Base-by-base conservation (phyloP, 1,140 invertebrate genomes). In the Trialeurodes vaporariorum region DNA sequence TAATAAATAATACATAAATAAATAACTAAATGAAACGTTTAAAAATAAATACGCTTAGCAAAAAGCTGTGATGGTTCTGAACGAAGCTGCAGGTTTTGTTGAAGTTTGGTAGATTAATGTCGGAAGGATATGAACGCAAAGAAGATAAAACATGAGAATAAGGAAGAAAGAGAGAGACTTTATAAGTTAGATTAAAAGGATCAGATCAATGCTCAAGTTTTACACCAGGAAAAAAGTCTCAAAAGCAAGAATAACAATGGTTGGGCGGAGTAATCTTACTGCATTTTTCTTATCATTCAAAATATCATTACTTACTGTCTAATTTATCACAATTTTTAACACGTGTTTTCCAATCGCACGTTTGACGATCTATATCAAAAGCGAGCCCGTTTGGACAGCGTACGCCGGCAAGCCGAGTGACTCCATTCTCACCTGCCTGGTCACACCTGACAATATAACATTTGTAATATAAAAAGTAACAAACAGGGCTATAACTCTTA, bases 261-360 rank as follows among this genome's bases (percentile, higher is more conserved):
- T 49, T 17, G 34, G 34, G 34, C 34, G 34, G 34, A 49, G 34
- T 49, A 9, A 49, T 49, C 34, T 49, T 49, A 49, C 34, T 49
- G 34, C 34, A 17, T 49, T 49, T 49, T 5, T n/a, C n/a, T n/a
- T n/a, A n/a, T n/a, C 5, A 49, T 49, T 49, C 34, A 49, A 49
- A 17, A n/a, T n/a, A n/a, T 24, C 13, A 59, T 59, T 70, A 88
- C 92, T 94, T 91, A 94, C 93, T 93, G 85, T 93, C 91, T 79
- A 90, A 76, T 80, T 87, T 83, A 82, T 94, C 88, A 84, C 93
- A 95, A 87, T 93, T 94, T 85, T 92, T 92, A 82, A 95, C 93
- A 84, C 93, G 89, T 75, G 89, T 87, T 85, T 93, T 95, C 92
- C 93, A 96, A 82, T 95, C 92, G 83, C 93, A 96, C 71, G 92